Evolutionary conservation across 2,888 invertebrate genomes (phyloP), one percentile per base, ranked within the genome.

Genomic region (Acheta domesticus): DNA sequence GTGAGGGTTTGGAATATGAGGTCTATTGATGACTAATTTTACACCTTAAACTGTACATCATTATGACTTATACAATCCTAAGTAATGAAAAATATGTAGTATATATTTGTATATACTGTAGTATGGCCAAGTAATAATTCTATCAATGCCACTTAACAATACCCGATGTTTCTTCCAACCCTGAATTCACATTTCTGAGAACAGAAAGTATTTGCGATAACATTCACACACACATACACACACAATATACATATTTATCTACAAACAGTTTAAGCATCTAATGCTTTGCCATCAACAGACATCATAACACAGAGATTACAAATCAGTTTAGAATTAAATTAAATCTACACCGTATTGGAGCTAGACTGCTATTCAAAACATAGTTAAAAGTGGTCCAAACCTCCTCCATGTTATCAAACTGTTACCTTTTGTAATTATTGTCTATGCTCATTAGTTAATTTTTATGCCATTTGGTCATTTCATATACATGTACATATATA

Each of bases 401-500:
- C 62, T 62, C n/a, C 62, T 62, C 62, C 62, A 19, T 62, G n/a
- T 19, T 62, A 62, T n/a, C 62, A 62, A 62, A 62, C 76, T 76
- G 48, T 76, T 49, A 48, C 76, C 48, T 74, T 74, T 78, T 78
- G 20, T 75, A 74, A 49, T 79, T 79, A 79, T 79, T 79, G 78
- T 79, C 78, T 75, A 75, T 78, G 75, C 50, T 75, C 50, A 79
- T 75, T 73, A 49, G 23, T 79, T n/a, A 50, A 74, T 50, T 49
- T 75, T 49, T 75, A 75, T 78, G 75, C 78, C 78, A 78, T 78
- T 50, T 79, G 78, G 49, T 75, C 49, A 78, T 62, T 77, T 19
- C 76, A 80, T 74, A 21, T 76, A 49, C 49, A 75, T 49, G 48
- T 80, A 81, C 50, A 62, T 75, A 75, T 75, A 75, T 75, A 75